These are phyloP conservation scores for Nephrotoma appendiculata DNA, from an alignment of 2,888 invertebrate genomes.

Conservation along the genomic window DNA sequence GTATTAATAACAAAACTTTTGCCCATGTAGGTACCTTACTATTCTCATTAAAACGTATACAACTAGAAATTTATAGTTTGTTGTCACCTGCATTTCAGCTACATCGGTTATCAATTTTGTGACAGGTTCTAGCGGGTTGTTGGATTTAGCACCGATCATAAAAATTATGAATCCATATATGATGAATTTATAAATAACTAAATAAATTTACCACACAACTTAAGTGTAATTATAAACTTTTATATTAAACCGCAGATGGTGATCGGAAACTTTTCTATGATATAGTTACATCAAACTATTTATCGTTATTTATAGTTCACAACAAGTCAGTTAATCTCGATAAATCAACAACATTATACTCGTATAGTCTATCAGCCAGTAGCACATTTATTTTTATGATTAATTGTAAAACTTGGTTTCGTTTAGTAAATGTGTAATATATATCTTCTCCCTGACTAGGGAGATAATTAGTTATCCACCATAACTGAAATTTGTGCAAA, in stretches of 20 bases:
- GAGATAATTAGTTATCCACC: neutral
- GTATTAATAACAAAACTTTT: neutral
- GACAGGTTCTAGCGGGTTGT: neutral
- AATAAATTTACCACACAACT: neutral
- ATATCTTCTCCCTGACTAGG: neutral
- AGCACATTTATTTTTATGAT: neutral
- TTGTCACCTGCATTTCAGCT: too few relatives aligned
- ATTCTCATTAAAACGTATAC: too few relatives aligned
- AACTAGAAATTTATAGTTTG: too few relatives aligned
- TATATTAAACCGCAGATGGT: neutral
- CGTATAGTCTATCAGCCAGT: neutral
- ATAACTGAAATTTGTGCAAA: neutral
- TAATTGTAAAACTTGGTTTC: neutral
- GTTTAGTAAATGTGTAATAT: neutral
- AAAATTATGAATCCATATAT: neutral
- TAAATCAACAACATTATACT: neutral
- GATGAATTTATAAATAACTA: neutral
- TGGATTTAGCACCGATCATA: neutral
- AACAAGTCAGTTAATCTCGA: neutral
- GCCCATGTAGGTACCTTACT: neutral
- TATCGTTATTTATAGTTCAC: neutral
- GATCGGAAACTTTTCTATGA: neutral
- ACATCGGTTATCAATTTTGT: neutral
- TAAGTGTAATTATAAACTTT: neutral
- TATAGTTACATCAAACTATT: neutral